These are phyloP conservation scores for Argyra leucocephala DNA, from an alignment of 2,888 invertebrate species.

Conservation along the genomic window DNA sequence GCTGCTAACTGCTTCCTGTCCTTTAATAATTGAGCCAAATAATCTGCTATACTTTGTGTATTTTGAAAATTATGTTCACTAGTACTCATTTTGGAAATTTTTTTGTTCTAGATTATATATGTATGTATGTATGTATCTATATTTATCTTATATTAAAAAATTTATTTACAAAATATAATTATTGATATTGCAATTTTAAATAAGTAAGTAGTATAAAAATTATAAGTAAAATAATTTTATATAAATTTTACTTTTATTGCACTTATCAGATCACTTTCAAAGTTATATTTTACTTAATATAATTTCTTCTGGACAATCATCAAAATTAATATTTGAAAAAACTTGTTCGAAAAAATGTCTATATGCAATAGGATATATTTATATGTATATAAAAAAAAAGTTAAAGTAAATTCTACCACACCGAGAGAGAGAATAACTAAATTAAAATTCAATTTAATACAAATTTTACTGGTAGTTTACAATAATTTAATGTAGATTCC, in stretches of 20 bases:
- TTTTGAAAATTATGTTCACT: slow-evolving; percentile 46
- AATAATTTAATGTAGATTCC: background rate
- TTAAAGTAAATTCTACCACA: background rate
- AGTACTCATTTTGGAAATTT: slow-evolving; percentile 39
- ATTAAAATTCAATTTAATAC: background rate
- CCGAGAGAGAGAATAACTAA: background rate
- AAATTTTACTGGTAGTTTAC: background rate
- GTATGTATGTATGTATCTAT: background rate
- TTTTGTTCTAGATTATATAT: background rate
- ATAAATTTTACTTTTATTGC: too few species aligned
- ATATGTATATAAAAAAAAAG: background rate
- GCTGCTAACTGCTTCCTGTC: slow-evolving; percentile 99
- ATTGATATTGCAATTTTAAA: too few species aligned
- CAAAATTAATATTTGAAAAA: too few species aligned
- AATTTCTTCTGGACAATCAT: too few species aligned
- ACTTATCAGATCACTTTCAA: background rate
- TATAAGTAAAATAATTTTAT: too few species aligned
- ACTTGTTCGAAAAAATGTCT: too few species aligned
- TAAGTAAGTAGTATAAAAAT: too few species aligned
- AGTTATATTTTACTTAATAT: too few species aligned
- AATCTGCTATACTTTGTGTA: slow-evolving; percentile 97
- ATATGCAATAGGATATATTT: too few species aligned
- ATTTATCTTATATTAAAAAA: too few species aligned
- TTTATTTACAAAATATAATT: too few species aligned
- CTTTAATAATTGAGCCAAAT: slow-evolving; percentile 98